These are phyloP conservation scores for Ceratina japonica DNA, from an alignment of 1,140 invertebrate genomes.

Conservation along the genomic window DNA sequence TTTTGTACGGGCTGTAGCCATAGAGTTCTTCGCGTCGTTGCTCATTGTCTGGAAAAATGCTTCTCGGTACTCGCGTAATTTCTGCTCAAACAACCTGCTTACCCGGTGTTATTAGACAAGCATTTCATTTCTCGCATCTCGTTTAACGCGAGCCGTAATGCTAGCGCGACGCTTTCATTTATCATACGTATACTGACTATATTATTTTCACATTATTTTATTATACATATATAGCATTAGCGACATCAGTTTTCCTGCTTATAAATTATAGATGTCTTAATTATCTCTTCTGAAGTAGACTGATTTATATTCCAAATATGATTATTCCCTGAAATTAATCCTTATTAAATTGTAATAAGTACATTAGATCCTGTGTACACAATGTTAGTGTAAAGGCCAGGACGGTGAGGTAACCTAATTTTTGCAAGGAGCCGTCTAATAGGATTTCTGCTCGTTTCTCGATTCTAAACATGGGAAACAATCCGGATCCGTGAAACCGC, in stretches of 20 bases:
- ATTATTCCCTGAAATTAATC: too few species aligned
- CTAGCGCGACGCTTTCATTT: not conserved
- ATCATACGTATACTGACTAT: not conserved
- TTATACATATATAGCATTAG: too few species aligned
- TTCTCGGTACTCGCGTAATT: conserved; percentile 15
- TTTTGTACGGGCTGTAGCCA: not conserved
- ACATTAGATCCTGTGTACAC: too few species aligned
- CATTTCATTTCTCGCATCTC: conserved; percentile 10
- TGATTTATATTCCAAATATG: too few species aligned
- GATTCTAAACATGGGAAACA: not conserved
- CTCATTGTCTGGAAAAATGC: conserved; percentile 15
- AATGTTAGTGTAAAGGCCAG: too few species aligned
- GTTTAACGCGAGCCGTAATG: too few species aligned
- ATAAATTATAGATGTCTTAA: too few species aligned
- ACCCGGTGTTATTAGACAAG: not conserved
- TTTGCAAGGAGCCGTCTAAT: not conserved
- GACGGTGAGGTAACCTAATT: not conserved
- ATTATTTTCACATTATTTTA: not conserved
- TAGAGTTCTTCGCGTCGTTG: not conserved
- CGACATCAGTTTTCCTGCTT: too few species aligned
- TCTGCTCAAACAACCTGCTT: not conserved
- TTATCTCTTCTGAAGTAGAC: too few species aligned
- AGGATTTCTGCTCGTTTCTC: not conserved
- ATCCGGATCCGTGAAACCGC: conserved; percentile 23
- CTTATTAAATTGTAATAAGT: not conserved